Conservation (phyloP, 2,888 invertebrate genomes). For the Cantharis flavilabris region DNA sequence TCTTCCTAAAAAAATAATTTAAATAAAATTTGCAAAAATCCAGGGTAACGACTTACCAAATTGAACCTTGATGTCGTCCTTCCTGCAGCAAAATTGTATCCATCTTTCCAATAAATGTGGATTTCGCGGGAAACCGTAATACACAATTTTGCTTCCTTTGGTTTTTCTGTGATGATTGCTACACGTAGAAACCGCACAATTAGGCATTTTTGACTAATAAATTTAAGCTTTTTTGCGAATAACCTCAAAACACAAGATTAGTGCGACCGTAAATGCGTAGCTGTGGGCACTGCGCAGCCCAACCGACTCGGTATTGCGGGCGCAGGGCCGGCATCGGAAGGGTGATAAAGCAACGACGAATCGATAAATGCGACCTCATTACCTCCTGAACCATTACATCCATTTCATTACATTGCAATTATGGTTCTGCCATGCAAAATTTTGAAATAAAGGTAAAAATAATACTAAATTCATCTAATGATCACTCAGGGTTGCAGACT, state of each 20-base stretch:
- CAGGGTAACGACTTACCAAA: not conserved
- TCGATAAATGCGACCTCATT: not conserved
- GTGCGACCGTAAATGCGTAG: not conserved
- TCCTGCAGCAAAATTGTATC: not conserved
- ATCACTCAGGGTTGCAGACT: not conserved
- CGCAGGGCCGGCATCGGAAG: not conserved
- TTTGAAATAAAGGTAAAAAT: not conserved
- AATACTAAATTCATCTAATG: not conserved
- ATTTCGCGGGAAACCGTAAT: not conserved
- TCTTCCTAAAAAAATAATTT: not conserved
- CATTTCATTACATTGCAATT: not conserved
- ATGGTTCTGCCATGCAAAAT: not conserved
- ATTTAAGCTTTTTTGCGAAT: not conserved
- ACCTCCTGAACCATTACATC: not conserved
- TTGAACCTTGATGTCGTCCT: not conserved
- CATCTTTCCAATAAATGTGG: not conserved
- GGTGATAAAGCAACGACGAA: not conserved
- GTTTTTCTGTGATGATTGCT: not conserved
- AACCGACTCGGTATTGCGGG: not conserved
- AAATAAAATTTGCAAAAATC: not conserved
- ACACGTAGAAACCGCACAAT: not conserved
- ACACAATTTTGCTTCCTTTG: not conserved
- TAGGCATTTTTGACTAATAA: not conserved
- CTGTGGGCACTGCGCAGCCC: not conserved
- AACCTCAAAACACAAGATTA: not conserved